Base-by-base conservation (phyloP, 1,140 invertebrate genomes). In the Centruroides vittatus region DNA sequence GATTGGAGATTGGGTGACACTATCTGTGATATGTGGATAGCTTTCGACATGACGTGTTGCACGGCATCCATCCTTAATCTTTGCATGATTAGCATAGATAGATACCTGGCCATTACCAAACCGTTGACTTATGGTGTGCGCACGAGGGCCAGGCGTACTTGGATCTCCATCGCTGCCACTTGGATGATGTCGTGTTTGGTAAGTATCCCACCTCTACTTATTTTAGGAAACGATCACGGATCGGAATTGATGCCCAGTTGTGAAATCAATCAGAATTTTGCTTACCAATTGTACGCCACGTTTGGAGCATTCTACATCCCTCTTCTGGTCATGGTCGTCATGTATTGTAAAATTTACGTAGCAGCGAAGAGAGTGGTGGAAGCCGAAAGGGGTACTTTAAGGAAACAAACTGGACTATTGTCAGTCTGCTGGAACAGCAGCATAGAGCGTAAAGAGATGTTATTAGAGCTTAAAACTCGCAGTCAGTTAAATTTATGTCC, bases 31-130 rank as follows among this genome's bases (percentile, higher is more conserved):
- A 80, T 75, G 41, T 75, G 72, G 71, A 67, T 93, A 60, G 90
- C 92, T 0, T 83, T 94, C 34, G 94, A 97, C 74, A 93, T 97
- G 2, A 92, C 92, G 84, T 89, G 95, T 84, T 89, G 93, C 75
- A 97, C 93, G 0, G 93, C 93, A 0, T 94, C 90, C 66, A 97
- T 96, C 66, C 78, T 95, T 55, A 95, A 94, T 73, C 82, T 96
- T 13, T 78, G 76, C 59, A 69, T 76, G 63, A 95, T 95, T 68
- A 91, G 88, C 12, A 80, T 93, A 47, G 89, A 94, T 73, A 77
- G 89, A 55, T 93, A 91, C 72, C 85, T 96, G 69, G 93, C 92
- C 0, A 92, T 97, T 57, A 96, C 92, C 6, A 79, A 90, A 54
- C 92, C 94, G 1, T 85, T 98, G 56, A 88, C 84, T 67, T 98